Evolutionary conservation across 1,140 invertebrate genomes (phyloP).

Genomic region (Drosophila funebris): DNA sequence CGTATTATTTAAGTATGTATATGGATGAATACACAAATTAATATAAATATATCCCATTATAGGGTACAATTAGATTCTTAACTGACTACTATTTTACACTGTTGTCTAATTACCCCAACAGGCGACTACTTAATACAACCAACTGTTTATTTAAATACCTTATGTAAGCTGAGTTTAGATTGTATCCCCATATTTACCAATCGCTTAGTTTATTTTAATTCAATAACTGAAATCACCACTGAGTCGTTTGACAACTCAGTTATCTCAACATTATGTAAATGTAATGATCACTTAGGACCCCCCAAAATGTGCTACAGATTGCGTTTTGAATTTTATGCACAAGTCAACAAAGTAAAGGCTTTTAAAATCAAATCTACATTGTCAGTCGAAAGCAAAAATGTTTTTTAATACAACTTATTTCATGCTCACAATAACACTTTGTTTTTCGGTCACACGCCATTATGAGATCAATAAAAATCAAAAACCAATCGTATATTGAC

Average conservation of each 20-base stretch:
- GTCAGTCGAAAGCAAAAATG: constrained; percentile 51
- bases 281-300: constrained; percentile 18
- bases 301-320: constrained; percentile 36
- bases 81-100: too few species aligned
- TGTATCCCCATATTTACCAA: not conserved
- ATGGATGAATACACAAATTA: too few species aligned
- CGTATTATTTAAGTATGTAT: too few species aligned
- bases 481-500: constrained; percentile 56
- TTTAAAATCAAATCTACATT: constrained; percentile 59
- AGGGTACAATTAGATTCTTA: too few species aligned
- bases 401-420: constrained; percentile 51
- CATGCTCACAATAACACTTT: constrained; percentile 18
- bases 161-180: too few species aligned
- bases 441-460: constrained; percentile 40
- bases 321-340: constrained; percentile 53
- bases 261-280: constrained; percentile 39
- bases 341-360: constrained; percentile 36
- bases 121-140: too few species aligned
- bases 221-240: not conserved
- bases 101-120: too few species aligned
- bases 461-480: constrained; percentile 63
- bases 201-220: not conserved
- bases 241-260: constrained; percentile 7
- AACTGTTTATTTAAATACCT: too few species aligned
- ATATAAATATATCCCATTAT: too few species aligned